phyloP scores from a whole-genome alignment of 2,113 vertebrate species.

The Oncorhynchus keta region DNA sequence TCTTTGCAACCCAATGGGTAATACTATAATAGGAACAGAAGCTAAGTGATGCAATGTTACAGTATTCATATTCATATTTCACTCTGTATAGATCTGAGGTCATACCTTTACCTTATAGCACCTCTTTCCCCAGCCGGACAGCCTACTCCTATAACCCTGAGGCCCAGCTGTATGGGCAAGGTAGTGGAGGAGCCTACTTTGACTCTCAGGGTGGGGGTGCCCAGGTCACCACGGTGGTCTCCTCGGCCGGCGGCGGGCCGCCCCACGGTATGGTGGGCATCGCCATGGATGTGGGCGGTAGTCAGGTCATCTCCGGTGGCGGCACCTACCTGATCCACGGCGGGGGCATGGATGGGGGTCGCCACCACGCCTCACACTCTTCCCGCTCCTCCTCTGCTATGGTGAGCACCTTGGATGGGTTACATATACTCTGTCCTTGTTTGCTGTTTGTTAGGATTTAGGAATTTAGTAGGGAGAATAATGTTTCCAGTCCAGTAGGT shows the following conservation, averaged over 20 bases:
- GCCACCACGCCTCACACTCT: slow-evolving; percentile 89
- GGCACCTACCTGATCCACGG: slow-evolving; percentile 95
- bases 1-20: too few relatives aligned
- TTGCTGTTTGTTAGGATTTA: too few relatives aligned
- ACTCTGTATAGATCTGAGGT: background rate
- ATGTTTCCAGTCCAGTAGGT: too few relatives aligned
- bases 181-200: slow-evolving; percentile 85
- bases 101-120: too few relatives aligned
- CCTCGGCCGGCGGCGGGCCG: slow-evolving; percentile 84
- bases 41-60: too few relatives aligned
- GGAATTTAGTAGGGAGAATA: too few relatives aligned
- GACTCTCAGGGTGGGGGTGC: slow-evolving; percentile 83
- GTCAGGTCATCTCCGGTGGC: slow-evolving; percentile 89
- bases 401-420: slow-evolving; percentile 71
- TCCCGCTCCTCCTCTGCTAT: slow-evolving; percentile 96
- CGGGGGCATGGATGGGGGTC: slow-evolving; percentile 84
- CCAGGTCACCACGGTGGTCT: slow-evolving; percentile 91
- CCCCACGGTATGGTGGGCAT: slow-evolving; percentile 96
- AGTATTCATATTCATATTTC: background rate
- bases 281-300: slow-evolving; percentile 89
- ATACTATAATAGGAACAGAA: too few relatives aligned
- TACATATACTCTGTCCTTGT: too few relatives aligned
- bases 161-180: slow-evolving; percentile 87
- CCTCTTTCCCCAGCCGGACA: slow-evolving; percentile 75
- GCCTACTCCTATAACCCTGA: slow-evolving; percentile 92